These are phyloP conservation scores for Lamprotornis superbus DNA, from an alignment of 2,113 vertebrate species.

Conservation along the genomic window DNA sequence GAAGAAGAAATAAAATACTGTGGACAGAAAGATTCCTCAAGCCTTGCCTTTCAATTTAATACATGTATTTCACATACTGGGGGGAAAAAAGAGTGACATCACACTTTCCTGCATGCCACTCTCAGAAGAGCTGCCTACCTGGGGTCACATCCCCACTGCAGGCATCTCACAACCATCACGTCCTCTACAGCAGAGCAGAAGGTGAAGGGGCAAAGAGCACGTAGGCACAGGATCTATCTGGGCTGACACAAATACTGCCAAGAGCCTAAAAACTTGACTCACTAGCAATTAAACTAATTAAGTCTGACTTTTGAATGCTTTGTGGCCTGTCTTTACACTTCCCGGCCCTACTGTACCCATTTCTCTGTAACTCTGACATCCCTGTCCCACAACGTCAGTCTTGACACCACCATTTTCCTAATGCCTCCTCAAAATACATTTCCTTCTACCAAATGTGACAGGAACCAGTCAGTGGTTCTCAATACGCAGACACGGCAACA, in stretches of 20 bases:
- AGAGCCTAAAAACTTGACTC: neutral
- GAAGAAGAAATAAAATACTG: neutral
- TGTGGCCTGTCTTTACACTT: neutral
- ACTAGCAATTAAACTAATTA: neutral
- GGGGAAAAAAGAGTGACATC: neutral
- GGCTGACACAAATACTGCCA: neutral
- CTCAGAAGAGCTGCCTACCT: neutral
- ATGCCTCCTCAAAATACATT: neutral
- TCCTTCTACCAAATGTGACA: neutral
- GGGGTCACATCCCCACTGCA: accelerated
- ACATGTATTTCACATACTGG: neutral
- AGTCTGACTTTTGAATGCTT: neutral
- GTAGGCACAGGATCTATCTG: neutral
- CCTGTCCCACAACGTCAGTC: neutral
- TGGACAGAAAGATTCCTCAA: neutral
- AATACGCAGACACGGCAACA: neutral
- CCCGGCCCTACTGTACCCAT: neutral
- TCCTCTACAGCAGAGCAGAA: neutral
- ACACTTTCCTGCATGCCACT: neutral
- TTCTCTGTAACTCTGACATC: neutral
- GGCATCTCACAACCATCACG: accelerated
- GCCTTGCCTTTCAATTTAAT: neutral
- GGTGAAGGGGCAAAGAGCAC: neutral
- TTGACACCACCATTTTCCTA: neutral
- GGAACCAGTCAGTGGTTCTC: neutral